These are phyloP conservation scores for Rattus rattus DNA, from an alignment of 2,113 vertebrate species.

Conservation along the genomic window DNA sequence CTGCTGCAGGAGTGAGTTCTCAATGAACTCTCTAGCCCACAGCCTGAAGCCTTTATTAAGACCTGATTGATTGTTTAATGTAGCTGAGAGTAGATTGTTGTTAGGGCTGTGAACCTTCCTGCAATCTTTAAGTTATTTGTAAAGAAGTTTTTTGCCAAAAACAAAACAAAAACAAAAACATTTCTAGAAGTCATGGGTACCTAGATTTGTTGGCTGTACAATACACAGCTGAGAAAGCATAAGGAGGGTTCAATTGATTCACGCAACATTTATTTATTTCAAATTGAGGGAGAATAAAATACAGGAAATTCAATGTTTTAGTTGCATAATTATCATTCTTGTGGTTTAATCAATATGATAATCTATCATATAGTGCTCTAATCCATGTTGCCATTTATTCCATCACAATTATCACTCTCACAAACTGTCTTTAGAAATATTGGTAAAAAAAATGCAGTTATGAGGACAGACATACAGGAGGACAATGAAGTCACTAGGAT, in stretches of 20 bases:
- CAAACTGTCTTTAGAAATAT: background rate
- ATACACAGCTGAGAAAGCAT: background rate
- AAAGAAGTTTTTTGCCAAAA: background rate
- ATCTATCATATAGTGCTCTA: background rate
- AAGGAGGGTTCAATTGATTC: background rate
- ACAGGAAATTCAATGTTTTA: too few relatives aligned
- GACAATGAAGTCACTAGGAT: background rate
- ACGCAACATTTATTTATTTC: background rate
- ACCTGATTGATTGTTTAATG: background rate
- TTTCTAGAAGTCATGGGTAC: background rate
- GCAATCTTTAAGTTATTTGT: background rate
- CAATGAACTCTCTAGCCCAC: background rate
- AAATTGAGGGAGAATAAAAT: background rate
- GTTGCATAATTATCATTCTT: background rate
- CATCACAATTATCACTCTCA: background rate
- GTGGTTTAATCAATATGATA: background rate
- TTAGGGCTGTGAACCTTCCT: background rate
- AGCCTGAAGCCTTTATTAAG: background rate
- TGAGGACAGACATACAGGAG: background rate
- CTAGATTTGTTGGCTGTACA: background rate
- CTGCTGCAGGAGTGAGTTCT: background rate
- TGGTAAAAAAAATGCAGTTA: background rate
- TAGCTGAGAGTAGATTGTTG: background rate
- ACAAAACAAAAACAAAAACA: background rate
- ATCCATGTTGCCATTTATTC: background rate